Evolutionary conservation across 92 coral and sea anemone species (phyloP).

Genomic region (Parazoanthus swiftii): DNA sequence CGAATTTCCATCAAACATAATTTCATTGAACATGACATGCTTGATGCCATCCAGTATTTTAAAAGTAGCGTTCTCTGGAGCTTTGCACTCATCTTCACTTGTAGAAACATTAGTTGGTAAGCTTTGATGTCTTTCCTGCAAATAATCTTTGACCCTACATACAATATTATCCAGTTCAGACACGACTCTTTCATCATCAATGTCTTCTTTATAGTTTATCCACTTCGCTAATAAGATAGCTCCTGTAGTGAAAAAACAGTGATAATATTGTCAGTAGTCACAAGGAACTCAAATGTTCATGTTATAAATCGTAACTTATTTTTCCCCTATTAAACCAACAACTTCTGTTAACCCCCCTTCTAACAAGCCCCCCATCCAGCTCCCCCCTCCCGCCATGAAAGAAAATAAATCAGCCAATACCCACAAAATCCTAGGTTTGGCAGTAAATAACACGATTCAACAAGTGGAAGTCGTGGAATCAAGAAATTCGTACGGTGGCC

Average conservation of each 20-base stretch:
- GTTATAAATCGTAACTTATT: too few species aligned
- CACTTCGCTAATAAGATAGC: conserved; percentile 81
- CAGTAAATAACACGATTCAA: not conserved
- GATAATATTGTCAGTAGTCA: not conserved
- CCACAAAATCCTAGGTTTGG: not conserved
- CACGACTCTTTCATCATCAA: conserved; percentile 38
- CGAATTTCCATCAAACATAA: conserved; percentile 67
- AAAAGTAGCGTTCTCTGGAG: conserved; percentile 46
- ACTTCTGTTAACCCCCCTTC: too few species aligned
- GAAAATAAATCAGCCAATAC: too few species aligned
- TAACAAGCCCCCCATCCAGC: too few species aligned
- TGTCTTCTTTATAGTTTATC: conserved; percentile 66
- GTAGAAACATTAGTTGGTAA: not conserved
- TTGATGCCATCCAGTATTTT: conserved; percentile 62
- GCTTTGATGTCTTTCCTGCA: conserved; percentile 13
- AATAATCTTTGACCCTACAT: conserved; percentile 49
- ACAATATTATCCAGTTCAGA: conserved; percentile 70
- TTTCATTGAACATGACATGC: conserved; percentile 72
- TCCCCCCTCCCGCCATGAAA: too few species aligned
- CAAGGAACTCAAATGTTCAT: not conserved
- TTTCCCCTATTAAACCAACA: too few species aligned
- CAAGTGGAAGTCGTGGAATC: too few species aligned
- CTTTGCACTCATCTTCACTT: conserved; percentile 2
- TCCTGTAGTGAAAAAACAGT: conserved; percentile 53
- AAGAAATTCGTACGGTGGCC: not conserved